Evolutionary conservation across 2,797 vertebrate genomes (phyloP).

Genomic region (Cirrhinus molitorella): DNA sequence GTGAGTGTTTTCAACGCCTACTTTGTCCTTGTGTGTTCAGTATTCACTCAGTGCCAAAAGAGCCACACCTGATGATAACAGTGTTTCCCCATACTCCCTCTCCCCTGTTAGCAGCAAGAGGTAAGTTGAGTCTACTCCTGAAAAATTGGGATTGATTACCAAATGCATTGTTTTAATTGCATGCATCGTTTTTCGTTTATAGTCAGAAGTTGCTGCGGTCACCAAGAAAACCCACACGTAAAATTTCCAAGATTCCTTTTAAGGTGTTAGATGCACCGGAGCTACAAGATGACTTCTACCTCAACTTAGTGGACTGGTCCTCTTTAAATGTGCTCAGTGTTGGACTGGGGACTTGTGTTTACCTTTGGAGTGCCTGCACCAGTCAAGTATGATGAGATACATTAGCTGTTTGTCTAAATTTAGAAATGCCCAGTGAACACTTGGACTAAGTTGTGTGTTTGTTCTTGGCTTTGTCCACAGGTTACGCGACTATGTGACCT

Average conservation of each 20-base stretch:
- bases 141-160: not conserved
- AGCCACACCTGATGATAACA: constrained; percentile 92
- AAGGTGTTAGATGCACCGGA: constrained; percentile 98
- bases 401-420: not conserved
- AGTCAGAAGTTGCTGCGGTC: constrained; percentile 96
- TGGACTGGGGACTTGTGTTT: constrained; percentile 96
- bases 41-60: constrained; percentile 95
- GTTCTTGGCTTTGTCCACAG: constrained; percentile 69
- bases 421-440: not conserved
- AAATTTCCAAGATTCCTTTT: constrained; percentile 99
- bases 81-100: constrained; percentile 95
- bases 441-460: not conserved
- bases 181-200: not conserved
- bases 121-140: constrained; percentile 69
- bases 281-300: constrained; percentile 98
- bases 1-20: not conserved
- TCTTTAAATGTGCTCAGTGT: constrained; percentile 97
- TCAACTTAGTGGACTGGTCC: constrained; percentile 99
- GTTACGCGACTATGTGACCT: constrained; percentile 97
- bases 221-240: constrained; percentile 95
- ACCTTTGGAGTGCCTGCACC: constrained; percentile 98
- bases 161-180: not conserved
- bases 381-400: constrained; percentile 85
- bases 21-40: constrained; percentile 68
- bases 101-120: constrained; percentile 99